Evolutionary conservation across 2,113 vertebrate species (phyloP).

Genomic region (Leiothrix lutea): DNA sequence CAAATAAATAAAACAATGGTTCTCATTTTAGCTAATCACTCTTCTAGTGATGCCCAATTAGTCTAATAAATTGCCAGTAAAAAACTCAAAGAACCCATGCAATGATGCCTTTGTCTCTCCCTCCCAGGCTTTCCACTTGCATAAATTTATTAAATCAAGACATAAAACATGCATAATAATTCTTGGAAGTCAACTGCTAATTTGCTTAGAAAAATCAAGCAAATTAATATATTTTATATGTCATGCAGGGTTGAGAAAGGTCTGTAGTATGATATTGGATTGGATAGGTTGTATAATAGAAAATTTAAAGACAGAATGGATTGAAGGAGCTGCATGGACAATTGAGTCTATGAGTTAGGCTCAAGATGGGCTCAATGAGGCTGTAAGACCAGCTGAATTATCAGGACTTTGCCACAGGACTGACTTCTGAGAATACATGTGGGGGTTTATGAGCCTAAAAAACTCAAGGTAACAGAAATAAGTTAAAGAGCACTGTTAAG

Average conservation of each 20-base stretch:
- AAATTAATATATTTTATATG: background rate
- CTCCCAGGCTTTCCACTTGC: background rate
- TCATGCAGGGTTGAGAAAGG: background rate
- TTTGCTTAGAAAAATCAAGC: background rate
- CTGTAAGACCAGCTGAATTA: background rate
- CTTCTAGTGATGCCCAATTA: background rate
- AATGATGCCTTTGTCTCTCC: background rate
- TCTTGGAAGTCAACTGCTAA: background rate
- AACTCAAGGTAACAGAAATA: background rate
- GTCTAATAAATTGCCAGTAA: slow-evolving; percentile 26
- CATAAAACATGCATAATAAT: background rate
- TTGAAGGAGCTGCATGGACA: background rate
- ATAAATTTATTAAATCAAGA: background rate
- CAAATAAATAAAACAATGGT: background rate
- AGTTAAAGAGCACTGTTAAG: background rate
- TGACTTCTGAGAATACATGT: background rate
- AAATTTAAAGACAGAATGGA: background rate
- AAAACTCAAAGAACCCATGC: background rate
- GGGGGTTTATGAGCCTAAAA: background rate
- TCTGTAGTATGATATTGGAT: background rate
- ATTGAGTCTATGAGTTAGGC: background rate
- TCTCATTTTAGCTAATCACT: slow-evolving; percentile 16
- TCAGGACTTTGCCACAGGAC: background rate
- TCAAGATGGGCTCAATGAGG: background rate
- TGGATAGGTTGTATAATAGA: background rate